Percentiles rank a stretch among this genome's conserved stretches.
phyloP scores from a whole-genome alignment of 2,888 invertebrate genomes.

The Erynnis tages region DNA sequence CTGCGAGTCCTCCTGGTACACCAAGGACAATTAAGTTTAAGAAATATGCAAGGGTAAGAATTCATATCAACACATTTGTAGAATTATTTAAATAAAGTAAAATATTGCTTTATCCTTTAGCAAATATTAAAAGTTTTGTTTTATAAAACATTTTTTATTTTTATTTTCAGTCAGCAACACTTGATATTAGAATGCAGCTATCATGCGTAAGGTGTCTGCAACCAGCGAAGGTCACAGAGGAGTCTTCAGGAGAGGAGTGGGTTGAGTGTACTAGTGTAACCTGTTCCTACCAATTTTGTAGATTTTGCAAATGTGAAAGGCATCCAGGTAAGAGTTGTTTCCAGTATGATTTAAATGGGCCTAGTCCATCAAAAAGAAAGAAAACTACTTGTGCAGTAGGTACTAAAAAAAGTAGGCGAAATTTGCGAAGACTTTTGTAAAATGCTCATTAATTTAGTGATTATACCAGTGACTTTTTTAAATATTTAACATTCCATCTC shows the following conservation, averaged over 20 bases:
- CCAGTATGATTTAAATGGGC: conserved; percentile 67
- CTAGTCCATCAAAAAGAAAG: conserved; percentile 76
- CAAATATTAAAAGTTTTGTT: too few species aligned
- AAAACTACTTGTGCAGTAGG: conserved; percentile 60
- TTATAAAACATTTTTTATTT: background rate
- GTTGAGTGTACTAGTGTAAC: conserved; percentile 73
- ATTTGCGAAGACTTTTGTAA: conserved; percentile 66
- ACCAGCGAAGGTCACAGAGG: conserved; percentile 71
- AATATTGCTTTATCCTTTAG: too few species aligned
- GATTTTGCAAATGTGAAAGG: conserved; percentile 65
- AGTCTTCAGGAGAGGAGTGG: conserved; percentile 74
- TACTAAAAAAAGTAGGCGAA: conserved; percentile 68
- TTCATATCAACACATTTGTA: background rate
- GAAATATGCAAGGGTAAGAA: conserved; percentile 62
- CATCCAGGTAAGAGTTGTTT: conserved; percentile 68
- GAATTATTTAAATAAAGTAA: too few species aligned
- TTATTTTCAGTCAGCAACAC: conserved; percentile 68
- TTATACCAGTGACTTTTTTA: conserved; percentile 49
- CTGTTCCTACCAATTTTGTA: conserved; percentile 78
- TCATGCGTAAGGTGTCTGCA: conserved; percentile 66
- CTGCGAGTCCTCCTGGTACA: conserved; percentile 58
- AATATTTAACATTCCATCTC: conserved; percentile 58
- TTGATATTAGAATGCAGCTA: conserved; percentile 60
- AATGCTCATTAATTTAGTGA: conserved; percentile 36
- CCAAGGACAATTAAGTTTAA: conserved; percentile 67